Evolutionary conservation across 2,113 vertebrate genomes (phyloP), one percentile per base, ranked within the genome.

Genomic region (Bos javanicus): DNA sequence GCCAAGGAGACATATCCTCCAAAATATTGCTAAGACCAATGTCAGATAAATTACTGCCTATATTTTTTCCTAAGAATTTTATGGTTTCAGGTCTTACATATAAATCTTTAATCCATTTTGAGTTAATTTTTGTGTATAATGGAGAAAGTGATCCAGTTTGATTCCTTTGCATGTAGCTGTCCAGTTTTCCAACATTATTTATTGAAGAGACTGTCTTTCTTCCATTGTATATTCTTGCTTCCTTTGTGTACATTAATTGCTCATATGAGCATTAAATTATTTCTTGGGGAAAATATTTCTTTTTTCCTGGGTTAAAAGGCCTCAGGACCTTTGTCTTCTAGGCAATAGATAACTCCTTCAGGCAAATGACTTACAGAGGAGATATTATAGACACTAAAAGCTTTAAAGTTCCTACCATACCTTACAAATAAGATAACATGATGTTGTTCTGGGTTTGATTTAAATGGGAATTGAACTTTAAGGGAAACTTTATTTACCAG

Each of bases 311-410:
- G 98, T 99, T 98, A 98, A 82, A 91, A 97, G 46, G 93, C 15
- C 74, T 84, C 88, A 92, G 90, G 97, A 97, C 98, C 97, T 98
- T 95, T 99, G 98, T 92, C 98, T 98, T 82, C 81, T 50, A 10
- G 74, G 83, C 98, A 98, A 98, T 98, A 98, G 99, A 98, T 98
- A 90, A 98, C 98, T 99, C 98, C 98, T 17, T 59, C 92, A 80
- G 98, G 98, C 98, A 99, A 99, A 99, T 99, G 98, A 98, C 98
- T 98, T 98, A 98, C 12, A 96, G 9, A 98, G 90, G 96, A 95
- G 96, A 95, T 97, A 97, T 98, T 98, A 98, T 99, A 98, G 99
- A 98, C 98, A 98, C 96, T 91, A 97, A 96, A 94, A 96, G n/a
- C 88, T 94, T 97, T 78, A 67, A 90, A 97, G 87, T 96, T 97